A percentile compares a stretch with the other conserved stretches of the same genome.
These are phyloP conservation scores for Mormyrus proboscirostris DNA, from an alignment of 2,797 vertebrate genomes.

Conservation along the genomic window DNA sequence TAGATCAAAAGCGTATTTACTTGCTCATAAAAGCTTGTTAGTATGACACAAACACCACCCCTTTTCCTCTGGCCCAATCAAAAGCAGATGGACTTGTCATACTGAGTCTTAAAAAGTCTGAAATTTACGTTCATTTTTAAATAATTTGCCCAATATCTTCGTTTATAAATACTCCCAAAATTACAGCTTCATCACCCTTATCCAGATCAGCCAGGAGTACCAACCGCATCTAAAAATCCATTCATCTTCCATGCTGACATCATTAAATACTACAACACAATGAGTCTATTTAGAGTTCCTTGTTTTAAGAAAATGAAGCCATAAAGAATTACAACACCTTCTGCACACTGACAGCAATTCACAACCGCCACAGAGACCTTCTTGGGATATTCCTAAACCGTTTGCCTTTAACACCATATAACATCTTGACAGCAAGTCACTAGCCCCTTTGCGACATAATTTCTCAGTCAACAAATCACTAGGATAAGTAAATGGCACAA, in stretches of 20 bases:
- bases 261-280: background rate
- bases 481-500: background rate
- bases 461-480: background rate
- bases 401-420: background rate
- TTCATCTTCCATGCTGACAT: background rate
- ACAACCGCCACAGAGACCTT: background rate
- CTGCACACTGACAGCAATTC: background rate
- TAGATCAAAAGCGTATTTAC: background rate
- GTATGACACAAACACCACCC: background rate
- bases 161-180: background rate
- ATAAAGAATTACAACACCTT: background rate
- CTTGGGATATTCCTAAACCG: background rate
- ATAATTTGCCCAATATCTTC: background rate
- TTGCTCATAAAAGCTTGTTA: background rate
- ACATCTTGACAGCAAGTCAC: background rate
- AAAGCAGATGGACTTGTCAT: conserved; percentile 13
- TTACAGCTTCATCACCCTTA: background rate
- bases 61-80: background rate
- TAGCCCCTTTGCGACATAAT: background rate
- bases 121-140: background rate
- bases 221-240: background rate
- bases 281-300: background rate
- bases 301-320: background rate
- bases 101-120: background rate
- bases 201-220: background rate